Percentiles rank a stretch among this genome's conserved stretches.
phyloP scores from a whole-genome alignment of 2,888 invertebrate species.

The Cephus rjabovi region DNA sequence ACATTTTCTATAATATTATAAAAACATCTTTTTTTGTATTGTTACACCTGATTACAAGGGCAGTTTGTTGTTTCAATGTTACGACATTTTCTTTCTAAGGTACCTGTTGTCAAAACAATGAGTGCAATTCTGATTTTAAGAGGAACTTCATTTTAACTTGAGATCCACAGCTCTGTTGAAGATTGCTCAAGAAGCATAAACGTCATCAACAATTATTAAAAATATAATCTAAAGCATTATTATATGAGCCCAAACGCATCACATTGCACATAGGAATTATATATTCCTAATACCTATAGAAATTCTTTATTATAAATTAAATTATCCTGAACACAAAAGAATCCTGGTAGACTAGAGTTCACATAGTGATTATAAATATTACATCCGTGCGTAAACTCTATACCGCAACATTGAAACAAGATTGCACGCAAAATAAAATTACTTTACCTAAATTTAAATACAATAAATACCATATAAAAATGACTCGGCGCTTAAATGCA shows the following conservation, averaged over 20 bases:
- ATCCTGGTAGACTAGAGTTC: background rate
- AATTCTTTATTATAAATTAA: background rate
- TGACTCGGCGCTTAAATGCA: conserved; percentile 48
- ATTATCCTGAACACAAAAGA: background rate
- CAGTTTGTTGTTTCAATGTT: conserved; percentile 57
- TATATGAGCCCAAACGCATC: background rate
- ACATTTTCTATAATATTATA: conserved; percentile 39
- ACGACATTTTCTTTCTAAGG: conserved; percentile 34
- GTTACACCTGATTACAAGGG: conserved; percentile 34
- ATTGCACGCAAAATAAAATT: conserved; percentile 44
- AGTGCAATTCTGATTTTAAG: conserved; percentile 6
- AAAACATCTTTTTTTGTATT: conserved; percentile 31
- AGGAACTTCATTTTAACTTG: conserved; percentile 35
- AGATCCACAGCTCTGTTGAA: background rate
- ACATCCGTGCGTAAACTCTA: conserved; percentile 1
- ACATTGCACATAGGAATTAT: background rate
- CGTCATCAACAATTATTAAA: background rate
- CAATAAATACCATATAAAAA: conserved; percentile 43
- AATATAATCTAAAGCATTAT: background rate
- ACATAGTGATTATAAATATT: background rate
- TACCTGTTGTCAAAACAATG: background rate
- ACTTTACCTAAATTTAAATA: conserved; percentile 36
- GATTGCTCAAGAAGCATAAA: background rate
- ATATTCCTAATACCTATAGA: background rate
- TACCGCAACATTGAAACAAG: conserved; percentile 55